These are phyloP conservation scores for Eupithecia pulchellata DNA, from an alignment of 2,888 invertebrate genomes.

Conservation along the genomic window DNA sequence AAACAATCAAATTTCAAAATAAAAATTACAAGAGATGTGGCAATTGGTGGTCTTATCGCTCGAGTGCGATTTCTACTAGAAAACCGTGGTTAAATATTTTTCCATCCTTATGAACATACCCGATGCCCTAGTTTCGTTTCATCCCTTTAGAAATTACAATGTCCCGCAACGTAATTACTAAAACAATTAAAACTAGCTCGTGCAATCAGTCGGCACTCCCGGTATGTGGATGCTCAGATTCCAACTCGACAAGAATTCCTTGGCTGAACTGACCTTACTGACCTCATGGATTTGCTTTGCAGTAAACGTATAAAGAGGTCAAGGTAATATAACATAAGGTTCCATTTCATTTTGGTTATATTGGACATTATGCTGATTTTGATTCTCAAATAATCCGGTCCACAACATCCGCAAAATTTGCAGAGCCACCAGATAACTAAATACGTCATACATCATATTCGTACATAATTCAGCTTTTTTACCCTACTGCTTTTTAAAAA, in stretches of 20 bases:
- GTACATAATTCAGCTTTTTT: background rate
- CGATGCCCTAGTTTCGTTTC: constrained; percentile 46
- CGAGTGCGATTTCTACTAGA: too few relatives aligned
- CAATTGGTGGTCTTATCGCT: too few relatives aligned
- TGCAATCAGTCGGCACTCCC: constrained; percentile 52
- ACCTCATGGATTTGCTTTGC: constrained; percentile 41
- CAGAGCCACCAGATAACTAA: background rate
- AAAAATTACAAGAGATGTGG: too few relatives aligned
- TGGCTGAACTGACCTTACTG: constrained; percentile 47
- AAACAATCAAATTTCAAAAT: too few relatives aligned
- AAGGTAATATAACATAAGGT: background rate
- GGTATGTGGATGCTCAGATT: constrained; percentile 49
- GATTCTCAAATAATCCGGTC: background rate
- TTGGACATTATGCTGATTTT: background rate
- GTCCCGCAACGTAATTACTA: constrained; percentile 63
- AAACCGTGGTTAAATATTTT: too few relatives aligned
- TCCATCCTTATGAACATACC: background rate
- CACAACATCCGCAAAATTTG: background rate
- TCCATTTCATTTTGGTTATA: background rate
- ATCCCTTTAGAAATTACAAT: constrained; percentile 50
- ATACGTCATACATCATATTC: too few relatives aligned
- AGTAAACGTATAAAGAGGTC: background rate
- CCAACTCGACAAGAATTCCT: constrained; percentile 51
- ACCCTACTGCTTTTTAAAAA: background rate
- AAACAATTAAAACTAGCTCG: constrained; percentile 67